Percentiles rank a stretch among this genome's conserved stretches.
These are phyloP conservation scores for Andrena dorsata DNA, from an alignment of 2,888 invertebrate genomes.

Conservation along the genomic window DNA sequence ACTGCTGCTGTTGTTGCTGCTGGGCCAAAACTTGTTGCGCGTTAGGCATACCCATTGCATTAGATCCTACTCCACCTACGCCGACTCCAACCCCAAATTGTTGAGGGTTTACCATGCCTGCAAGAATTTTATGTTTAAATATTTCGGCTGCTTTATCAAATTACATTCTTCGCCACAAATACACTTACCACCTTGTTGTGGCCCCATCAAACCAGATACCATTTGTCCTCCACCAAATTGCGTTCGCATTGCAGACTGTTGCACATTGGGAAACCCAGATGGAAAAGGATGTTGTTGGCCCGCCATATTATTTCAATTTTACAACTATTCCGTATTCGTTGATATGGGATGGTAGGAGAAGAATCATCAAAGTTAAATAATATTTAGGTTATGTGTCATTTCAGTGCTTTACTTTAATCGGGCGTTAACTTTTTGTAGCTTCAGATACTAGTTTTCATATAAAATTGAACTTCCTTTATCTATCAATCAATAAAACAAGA, in stretches of 20 bases:
- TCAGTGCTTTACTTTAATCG: not conserved
- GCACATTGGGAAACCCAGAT: constrained; percentile 88
- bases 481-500: not conserved
- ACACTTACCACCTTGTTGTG: constrained; percentile 82
- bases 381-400: constrained; percentile 50
- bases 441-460: not conserved
- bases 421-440: not conserved
- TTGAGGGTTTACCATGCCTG: constrained; percentile 87
- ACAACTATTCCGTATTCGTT: constrained; percentile 7
- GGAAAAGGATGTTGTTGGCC: constrained; percentile 91
- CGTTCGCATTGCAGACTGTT: constrained; percentile 87
- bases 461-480: not conserved
- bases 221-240: constrained; percentile 89
- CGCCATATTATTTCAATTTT: constrained; percentile 86
- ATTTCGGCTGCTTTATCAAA: not conserved
- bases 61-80: constrained; percentile 81
- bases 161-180: not conserved
- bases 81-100: constrained; percentile 84
- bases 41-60: constrained; percentile 82
- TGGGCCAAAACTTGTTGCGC: constrained; percentile 83
- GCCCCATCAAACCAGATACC: constrained; percentile 88
- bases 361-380: constrained; percentile 3
- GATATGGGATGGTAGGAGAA: not conserved
- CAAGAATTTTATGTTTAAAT: constrained; percentile 12
- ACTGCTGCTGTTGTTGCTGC: constrained; percentile 82